Percentiles rank a stretch among this genome's conserved stretches.
These are phyloP conservation scores for Scaptomyza hsui DNA, from an alignment of 1,140 invertebrate genomes.

Conservation along the genomic window DNA sequence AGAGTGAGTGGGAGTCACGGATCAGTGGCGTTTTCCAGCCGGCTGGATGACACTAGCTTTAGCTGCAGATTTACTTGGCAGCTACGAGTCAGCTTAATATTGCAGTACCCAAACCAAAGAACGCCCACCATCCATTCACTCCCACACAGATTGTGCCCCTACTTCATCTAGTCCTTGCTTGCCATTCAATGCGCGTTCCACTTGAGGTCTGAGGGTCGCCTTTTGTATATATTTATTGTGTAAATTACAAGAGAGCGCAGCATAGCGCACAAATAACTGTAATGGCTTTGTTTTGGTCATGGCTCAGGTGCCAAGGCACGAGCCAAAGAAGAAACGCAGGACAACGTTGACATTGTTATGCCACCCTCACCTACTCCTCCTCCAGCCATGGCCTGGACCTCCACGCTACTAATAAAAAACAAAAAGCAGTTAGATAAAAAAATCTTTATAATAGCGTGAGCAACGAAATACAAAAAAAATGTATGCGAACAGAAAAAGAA, in stretches of 20 bases:
- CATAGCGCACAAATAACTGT: conserved; percentile 79
- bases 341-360: conserved; percentile 65
- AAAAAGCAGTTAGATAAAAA: conserved; percentile 79
- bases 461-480: conserved; percentile 22
- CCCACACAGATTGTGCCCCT: not conserved
- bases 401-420: conserved; percentile 51
- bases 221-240: conserved; percentile 80
- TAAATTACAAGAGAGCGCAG: conserved; percentile 75
- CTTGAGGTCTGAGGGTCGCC: conserved; percentile 41
- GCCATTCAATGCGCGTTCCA: conserved; percentile 25
- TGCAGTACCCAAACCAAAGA: not conserved
- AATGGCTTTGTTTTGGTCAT: conserved; percentile 80
- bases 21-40: conserved; percentile 33
- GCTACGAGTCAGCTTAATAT: conserved; percentile 17
- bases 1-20: conserved; percentile 30
- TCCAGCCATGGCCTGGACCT: conserved; percentile 25
- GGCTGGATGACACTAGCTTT: conserved; percentile 29
- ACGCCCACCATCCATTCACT: not conserved
- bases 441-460: conserved; percentile 71
- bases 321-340: conserved; percentile 54
- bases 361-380: not conserved
- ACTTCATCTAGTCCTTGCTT: not conserved
- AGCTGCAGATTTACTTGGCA: conserved; percentile 20
- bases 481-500: conserved; percentile 7
- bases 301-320: conserved; percentile 70